Evolutionary conservation across 1,140 invertebrate species (phyloP), one percentile per base, ranked within the genome.

Genomic region (Pachyrhynchus sulphureomaculatus): DNA sequence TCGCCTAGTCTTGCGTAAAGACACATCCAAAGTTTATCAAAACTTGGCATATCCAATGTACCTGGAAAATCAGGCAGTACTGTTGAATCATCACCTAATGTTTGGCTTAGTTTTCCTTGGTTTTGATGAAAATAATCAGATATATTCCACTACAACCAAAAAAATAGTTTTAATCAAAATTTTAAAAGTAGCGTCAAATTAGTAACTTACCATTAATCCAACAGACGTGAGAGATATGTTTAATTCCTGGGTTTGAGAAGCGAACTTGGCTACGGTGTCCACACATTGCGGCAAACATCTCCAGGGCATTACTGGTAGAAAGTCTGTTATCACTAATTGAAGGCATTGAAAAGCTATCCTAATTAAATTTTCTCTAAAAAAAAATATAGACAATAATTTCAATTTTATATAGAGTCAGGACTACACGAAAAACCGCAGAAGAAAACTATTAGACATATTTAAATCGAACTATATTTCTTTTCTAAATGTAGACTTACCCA

Each of bases 141-240:
- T 71, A 98, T 95, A 75, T 98, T 98, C 95, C 95, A 98, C 94
- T 95, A 78, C 56, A 79, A 74, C 63, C 60, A 67, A 66, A 65
- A 37, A 29, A 34, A 42, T 6, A 44, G n/a, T 34, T 26, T 13
- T 47, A 33, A 32, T 23, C 51, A 18, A 29, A 37, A 26, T 26
- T 15, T 13, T 13, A 47, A 57, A 2, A 48, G 9, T 23, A 5
- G 23, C 9, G 1, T 47, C 17, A 24, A 47, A 47, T 10, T 36
- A 41, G 21, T 17, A 41, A 37, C 24, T 66, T 76, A 96, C 95
- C 90, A 98, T 91, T 18, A 98, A 80, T 49, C 96, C 96, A 63
- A 99, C 91, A 41, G 96, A 95, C 15, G 96, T 98, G n/a, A 99
- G 81, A 21, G 95, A 97, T 68, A 99, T 96, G 79, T 99, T 99